Conservation (phyloP, 2,113 vertebrate genomes). For the Alaudala cheleensis region DNA sequence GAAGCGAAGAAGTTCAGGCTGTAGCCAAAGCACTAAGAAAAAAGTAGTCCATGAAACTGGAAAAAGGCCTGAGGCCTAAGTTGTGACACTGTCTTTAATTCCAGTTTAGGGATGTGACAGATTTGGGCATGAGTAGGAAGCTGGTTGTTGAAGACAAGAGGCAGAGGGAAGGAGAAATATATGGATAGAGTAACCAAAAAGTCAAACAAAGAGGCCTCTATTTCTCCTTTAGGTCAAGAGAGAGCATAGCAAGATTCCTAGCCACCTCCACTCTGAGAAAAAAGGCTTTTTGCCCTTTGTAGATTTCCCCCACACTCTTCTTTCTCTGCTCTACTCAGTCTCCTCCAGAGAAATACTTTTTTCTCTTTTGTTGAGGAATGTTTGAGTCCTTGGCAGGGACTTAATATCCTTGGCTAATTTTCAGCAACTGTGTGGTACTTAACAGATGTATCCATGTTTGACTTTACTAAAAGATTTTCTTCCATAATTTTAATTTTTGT, state of each 20-base stretch:
- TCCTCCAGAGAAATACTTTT: background rate
- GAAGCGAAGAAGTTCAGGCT: background rate
- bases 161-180: background rate
- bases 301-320: background rate
- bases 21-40: background rate
- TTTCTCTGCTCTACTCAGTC: background rate
- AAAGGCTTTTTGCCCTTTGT: background rate
- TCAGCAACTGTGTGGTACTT: background rate
- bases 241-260: background rate
- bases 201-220: accelerated
- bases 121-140: background rate
- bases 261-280: background rate
- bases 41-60: background rate
- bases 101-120: background rate
- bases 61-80: background rate
- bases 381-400: background rate
- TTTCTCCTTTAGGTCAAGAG: background rate
- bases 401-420: background rate
- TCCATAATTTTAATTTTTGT: background rate
- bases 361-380: background rate
- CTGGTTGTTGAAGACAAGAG: background rate
- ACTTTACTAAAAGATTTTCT: background rate
- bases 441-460: background rate
- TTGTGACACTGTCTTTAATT: background rate
- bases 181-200: background rate